Conservation (phyloP, 2,888 invertebrate species). For the Drosophila cognata region DNA sequence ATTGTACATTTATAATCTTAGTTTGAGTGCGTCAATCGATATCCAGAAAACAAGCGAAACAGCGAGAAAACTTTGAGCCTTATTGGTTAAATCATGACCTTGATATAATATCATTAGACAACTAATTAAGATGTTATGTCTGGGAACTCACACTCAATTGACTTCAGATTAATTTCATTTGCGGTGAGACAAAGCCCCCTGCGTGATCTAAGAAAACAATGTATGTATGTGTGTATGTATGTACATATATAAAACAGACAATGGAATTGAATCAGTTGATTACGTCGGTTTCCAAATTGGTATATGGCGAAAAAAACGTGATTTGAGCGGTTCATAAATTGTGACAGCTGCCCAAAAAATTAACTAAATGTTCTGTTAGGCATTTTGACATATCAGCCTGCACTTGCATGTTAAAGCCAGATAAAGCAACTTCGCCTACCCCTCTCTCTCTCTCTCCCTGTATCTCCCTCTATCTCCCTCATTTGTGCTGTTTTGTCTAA, state of each 20-base stretch:
- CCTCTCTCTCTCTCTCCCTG: neutral
- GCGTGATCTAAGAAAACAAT: neutral
- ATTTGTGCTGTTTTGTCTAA: conserved; percentile 54
- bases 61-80: neutral
- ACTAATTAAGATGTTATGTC: conserved; percentile 7
- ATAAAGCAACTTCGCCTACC: conserved; percentile 26
- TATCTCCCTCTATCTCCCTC: neutral
- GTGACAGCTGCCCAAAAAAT: conserved; percentile 41
- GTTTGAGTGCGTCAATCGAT: neutral
- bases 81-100: conserved; percentile 1
- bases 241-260: neutral
- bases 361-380: neutral
- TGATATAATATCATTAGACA: neutral
- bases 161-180: neutral
- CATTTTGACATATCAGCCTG: conserved; percentile 43
- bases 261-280: conserved; percentile 16
- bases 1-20: neutral
- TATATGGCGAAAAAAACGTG: conserved; percentile 37
- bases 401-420: conserved; percentile 43
- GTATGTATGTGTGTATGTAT: neutral
- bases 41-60: neutral
- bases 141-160: neutral
- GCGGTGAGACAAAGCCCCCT: conserved; percentile 15
- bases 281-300: conserved; percentile 45
- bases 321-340: conserved; percentile 50